Evolutionary conservation across 2,113 vertebrate species (phyloP), one percentile per base, ranked within the genome.

Genomic region (Phalacrocorax carbo): DNA sequence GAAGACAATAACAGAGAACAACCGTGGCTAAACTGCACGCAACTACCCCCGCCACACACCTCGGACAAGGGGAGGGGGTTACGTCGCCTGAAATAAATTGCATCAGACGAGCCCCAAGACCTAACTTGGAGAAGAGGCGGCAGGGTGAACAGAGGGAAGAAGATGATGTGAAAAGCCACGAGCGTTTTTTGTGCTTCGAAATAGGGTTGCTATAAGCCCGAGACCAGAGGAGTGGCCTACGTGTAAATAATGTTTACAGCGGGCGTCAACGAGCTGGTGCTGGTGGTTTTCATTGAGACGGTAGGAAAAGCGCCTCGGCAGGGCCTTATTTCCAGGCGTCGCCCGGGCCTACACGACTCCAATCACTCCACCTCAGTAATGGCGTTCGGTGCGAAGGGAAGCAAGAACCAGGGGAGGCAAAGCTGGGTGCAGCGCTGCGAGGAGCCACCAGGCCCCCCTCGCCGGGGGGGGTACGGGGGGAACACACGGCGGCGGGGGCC

Each of bases 351-450:
- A 98, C 86, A 85, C 86, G 9, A 94, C 97, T 96, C 97, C 97
- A 97, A 97, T 97, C 98, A 97, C 98, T 98, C 98, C 98, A 97
- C 98, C 98, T 98, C 98, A 98, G 98, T 98, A 98, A 99, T 98
- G 98, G 98, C 98, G 98, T 97, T 98, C 89, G 91, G 97, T 97
- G 96, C 96, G 96, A 97, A 97, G 91, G 94, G 96, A 97, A 98
- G 95, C 58, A 62, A 97, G 88, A 85, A 55, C 9, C 95, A 16
- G 71, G 32, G 58, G 73, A 94, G 76, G 77, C 66, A 61, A 83
- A 30, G 93, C 91, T 49, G 92, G 88, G 91, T 10, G 89, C 70
- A 64, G 83, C 78, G 34, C 62, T 49, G 70, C 73, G 5, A 52
- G 79, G 17, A 66, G 60, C 64, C 73, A 8, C 40, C 70, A 27